Conservation (phyloP, 2,888 invertebrate species). For the Crocallis elinguaria region DNA sequence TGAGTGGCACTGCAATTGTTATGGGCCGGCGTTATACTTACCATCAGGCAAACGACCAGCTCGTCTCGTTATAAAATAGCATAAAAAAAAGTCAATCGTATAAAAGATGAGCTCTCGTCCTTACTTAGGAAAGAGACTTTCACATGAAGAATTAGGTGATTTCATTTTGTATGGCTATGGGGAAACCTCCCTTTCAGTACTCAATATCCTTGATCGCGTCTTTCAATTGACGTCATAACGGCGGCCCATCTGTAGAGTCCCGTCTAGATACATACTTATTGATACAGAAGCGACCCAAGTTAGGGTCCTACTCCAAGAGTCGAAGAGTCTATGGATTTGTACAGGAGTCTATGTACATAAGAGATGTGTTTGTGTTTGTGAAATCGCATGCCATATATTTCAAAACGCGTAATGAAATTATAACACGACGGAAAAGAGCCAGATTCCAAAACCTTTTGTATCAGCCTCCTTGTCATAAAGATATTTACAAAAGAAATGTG, state of each 20-base stretch:
- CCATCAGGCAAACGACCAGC: background rate
- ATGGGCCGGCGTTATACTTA: no score
- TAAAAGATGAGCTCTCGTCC: no score
- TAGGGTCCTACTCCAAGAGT: constrained; percentile 9
- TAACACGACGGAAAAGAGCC: no score
- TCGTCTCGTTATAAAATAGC: background rate
- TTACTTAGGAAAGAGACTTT: no score
- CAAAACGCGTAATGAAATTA: no score
- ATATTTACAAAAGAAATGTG: no score
- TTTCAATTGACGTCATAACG: constrained; percentile 17
- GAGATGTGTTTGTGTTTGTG: no score
- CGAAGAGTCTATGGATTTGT: background rate
- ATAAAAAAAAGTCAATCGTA: no score
- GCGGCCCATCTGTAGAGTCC: constrained; percentile 6
- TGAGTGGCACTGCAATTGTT: no score
- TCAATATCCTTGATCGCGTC: constrained; percentile 2
- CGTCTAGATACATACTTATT: constrained; percentile 9
- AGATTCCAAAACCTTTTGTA: no score
- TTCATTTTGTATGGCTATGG: background rate
- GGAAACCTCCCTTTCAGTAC: background rate
- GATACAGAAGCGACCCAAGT: constrained; percentile 9
- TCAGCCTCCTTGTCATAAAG: no score
- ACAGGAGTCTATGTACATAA: background rate
- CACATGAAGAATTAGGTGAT: background rate
- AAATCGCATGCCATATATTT: no score